Conservation (phyloP, 2,113 vertebrate species). For the Spermophilus dauricus region DNA sequence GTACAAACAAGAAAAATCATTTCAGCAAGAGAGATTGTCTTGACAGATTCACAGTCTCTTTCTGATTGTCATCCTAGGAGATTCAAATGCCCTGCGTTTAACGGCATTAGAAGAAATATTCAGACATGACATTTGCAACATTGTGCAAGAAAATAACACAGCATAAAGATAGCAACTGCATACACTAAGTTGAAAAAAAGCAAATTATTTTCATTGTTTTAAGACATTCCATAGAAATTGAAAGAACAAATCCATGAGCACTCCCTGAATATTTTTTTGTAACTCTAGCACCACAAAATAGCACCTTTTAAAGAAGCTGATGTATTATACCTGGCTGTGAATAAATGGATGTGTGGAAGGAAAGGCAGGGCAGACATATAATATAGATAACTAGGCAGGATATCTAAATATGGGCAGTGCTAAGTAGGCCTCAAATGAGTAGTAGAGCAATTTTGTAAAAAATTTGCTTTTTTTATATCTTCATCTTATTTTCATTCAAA, state of each 20-base stretch:
- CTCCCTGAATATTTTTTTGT: not conserved
- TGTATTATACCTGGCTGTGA: not conserved
- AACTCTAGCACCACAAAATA: not conserved
- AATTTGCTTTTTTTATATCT: not conserved
- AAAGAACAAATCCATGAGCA: not conserved
- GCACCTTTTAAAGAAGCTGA: slow-evolving; percentile 33
- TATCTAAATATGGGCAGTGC: not conserved
- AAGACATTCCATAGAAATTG: not conserved
- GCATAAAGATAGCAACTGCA: not conserved
- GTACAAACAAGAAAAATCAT: slow-evolving; percentile 81
- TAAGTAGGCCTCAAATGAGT: not conserved
- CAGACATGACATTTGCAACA: not conserved
- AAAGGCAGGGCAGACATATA: not conserved
- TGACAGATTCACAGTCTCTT: slow-evolving; percentile 59
- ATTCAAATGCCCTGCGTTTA: slow-evolving; percentile 42
- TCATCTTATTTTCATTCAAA: slow-evolving; percentile 63
- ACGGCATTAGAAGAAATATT: slow-evolving; percentile 13
- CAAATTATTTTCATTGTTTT: not conserved
- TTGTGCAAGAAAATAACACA: not conserved
- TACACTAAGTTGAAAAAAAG: not conserved
- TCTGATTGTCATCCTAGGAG: slow-evolving; percentile 19
- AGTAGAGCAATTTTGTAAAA: not conserved
- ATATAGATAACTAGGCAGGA: not conserved
- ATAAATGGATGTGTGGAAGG: not conserved
- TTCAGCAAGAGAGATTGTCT: slow-evolving; percentile 72